Evolutionary conservation across 2,113 vertebrate species (phyloP), one percentile per base, ranked within the genome.

Genomic region (Acrocephalus arundinaceus): DNA sequence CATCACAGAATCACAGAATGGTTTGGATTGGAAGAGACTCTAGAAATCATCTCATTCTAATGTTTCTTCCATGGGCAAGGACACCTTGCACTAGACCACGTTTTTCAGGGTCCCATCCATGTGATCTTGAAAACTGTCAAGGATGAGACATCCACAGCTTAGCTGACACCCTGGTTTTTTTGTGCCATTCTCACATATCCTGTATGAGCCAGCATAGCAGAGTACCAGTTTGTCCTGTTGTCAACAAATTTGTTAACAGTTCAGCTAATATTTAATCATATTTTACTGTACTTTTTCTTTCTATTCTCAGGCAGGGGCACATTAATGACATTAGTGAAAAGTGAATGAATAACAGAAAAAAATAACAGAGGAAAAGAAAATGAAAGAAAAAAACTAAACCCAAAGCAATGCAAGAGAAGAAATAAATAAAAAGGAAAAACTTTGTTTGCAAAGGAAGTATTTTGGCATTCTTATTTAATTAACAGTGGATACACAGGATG

Each of bases 381-480:
- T 35, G 0, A 55, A 81, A 61, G 10, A 62, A 62, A 75, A 70
- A 70, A 83, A 6, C 4, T 21, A 23, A 67, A 57, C 10, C 2
- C 4, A 30, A 55, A 71, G 3, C 21, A 59, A 35, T 24, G 0
- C 5, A 18, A 28, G 31, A 45, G 15, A 62, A 22, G 13, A 6
- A 57, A 11, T 30, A 30, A 55, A 45, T 16, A 45, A 10, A 59
- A 59, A 14, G 6, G 25, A 45, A 51, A 63, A n/a, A 23, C 13
- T 35, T 27, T 51, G 3, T 43, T 95, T 85, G 59, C 48, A 77
- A 88, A 77, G 23, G 48, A 91, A 92, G 63, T 68, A 91, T 70
- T 96, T 91, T 93, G 31, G 21, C 89, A 91, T 91, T 96, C 88
- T 83, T 97, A 92, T 94, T 95, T 97, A 96, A 97, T 97, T 95